These are phyloP conservation scores for Diorhabda carinulata DNA, from an alignment of 1,140 invertebrate genomes.

Conservation along the genomic window DNA sequence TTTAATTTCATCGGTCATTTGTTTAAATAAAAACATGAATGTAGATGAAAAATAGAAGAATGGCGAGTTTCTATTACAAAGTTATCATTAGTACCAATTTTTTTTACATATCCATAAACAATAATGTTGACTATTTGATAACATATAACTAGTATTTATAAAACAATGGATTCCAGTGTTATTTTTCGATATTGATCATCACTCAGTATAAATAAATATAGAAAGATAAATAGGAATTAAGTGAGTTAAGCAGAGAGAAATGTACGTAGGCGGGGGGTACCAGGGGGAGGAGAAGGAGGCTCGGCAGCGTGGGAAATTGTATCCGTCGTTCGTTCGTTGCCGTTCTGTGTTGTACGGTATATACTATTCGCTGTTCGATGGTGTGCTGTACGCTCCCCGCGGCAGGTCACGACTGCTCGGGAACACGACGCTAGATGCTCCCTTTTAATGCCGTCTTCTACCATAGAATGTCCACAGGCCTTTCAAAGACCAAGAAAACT, in stretches of 20 bases:
- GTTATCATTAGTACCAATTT: too few species aligned
- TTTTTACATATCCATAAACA: too few species aligned
- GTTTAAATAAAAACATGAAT: too few species aligned
- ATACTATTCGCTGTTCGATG: slow-evolving; percentile 7
- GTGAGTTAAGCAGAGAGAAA: slow-evolving; percentile 10
- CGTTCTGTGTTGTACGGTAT: slow-evolving; percentile 13
- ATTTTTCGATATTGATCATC: not conserved
- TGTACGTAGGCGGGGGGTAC: slow-evolving; percentile 13
- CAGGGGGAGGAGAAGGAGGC: slow-evolving; percentile 26
- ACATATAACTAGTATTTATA: too few species aligned
- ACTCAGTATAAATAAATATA: slow-evolving; percentile 1
- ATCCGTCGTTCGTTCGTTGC: slow-evolving; percentile 14
- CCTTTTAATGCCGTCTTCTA: slow-evolving; percentile 21
- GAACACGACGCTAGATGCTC: slow-evolving; percentile 29
- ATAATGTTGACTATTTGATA: too few species aligned
- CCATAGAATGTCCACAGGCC: not conserved
- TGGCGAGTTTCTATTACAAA: too few species aligned
- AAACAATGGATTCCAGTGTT: too few species aligned
- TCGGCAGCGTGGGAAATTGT: slow-evolving; percentile 33
- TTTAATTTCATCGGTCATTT: too few species aligned
- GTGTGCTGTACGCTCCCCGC: slow-evolving; percentile 14
- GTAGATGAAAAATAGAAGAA: too few species aligned
- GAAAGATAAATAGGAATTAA: not conserved
- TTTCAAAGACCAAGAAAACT: not conserved
- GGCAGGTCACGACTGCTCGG: slow-evolving; percentile 34